Percentiles rank a stretch among this genome's conserved stretches.
Evolutionary conservation across 1,140 invertebrate species (phyloP).

Genomic region (Hormaphis cornu): DNA sequence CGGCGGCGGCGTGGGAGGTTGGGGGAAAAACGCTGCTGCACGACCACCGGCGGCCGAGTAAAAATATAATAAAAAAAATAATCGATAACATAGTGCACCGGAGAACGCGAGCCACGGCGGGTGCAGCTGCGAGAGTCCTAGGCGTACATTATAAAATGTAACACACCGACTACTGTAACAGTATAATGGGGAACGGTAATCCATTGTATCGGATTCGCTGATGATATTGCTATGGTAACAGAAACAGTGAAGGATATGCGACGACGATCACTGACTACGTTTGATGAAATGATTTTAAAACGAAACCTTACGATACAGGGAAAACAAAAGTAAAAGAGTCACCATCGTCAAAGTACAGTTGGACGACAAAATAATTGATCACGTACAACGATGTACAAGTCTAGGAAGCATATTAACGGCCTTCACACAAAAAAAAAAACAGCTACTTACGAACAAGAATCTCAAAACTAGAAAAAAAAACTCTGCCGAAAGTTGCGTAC

Average conservation of each 20-base stretch:
- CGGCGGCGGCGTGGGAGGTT: not conserved
- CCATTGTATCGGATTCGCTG: conserved; percentile 33
- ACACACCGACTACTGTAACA: no score
- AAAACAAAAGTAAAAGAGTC: no score
- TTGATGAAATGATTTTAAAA: conserved; percentile 27
- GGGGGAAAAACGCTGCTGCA: conserved; percentile 10
- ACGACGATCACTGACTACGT: not conserved
- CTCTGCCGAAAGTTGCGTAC: no score
- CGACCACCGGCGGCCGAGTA: conserved; percentile 3
- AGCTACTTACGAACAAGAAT: no score
- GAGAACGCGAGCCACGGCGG: not conserved
- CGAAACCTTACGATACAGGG: not conserved
- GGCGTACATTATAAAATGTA: no score
- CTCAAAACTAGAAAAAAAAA: no score
- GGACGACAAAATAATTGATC: no score
- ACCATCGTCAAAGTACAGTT: no score
- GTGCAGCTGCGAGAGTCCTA: not conserved
- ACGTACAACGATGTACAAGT: no score
- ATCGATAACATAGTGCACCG: conserved; percentile 16
- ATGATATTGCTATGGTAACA: conserved; percentile 32
- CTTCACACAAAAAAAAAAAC: no score
- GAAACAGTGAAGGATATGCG: conserved; percentile 28
- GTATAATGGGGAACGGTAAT: conserved; percentile 33
- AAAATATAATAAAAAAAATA: no score
- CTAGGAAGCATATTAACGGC: no score